Conservation (phyloP, 1,140 invertebrate species). For the Diorhabda elongata region DNA sequence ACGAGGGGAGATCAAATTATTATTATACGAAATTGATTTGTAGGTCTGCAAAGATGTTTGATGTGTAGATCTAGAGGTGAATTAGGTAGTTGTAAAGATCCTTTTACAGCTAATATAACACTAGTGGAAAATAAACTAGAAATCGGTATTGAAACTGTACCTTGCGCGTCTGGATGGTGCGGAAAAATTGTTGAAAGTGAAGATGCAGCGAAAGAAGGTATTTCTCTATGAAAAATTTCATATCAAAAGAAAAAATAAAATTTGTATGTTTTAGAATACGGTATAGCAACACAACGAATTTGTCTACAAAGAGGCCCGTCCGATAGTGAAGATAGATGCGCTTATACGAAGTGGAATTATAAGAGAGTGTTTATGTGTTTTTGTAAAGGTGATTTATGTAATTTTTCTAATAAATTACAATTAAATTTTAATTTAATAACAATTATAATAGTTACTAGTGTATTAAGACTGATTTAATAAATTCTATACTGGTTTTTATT, state of each 20-base stretch:
- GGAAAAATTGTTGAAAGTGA: conserved; percentile 82
- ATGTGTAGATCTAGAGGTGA: conserved; percentile 82
- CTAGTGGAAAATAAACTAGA: conserved; percentile 58
- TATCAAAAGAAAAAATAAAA: no score
- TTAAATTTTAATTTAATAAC: conserved; percentile 16
- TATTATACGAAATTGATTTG: neutral
- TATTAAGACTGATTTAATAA: conserved; percentile 22
- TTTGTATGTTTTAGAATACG: conserved; percentile 66
- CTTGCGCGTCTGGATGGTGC: conserved; percentile 90
- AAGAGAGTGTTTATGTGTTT: conserved; percentile 88
- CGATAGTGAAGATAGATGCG: conserved; percentile 84
- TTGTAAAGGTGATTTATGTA: conserved; percentile 87
- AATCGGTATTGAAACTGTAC: conserved; percentile 68
- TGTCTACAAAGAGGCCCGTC: conserved; percentile 81
- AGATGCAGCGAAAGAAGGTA: conserved; percentile 63
- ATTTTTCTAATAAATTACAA: conserved; percentile 44
- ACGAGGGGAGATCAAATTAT: neutral
- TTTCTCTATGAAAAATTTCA: conserved; percentile 21
- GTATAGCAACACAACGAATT: conserved; percentile 78
- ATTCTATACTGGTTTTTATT: neutral
- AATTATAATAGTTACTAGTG: conserved; percentile 14
- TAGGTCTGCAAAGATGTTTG: conserved; percentile 67
- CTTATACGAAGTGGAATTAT: conserved; percentile 73
- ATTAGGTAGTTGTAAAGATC: conserved; percentile 83
- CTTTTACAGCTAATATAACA: conserved; percentile 74